Evolutionary conservation across 2,797 vertebrate species (phyloP).

Genomic region (Notolepis coatsorum): DNA sequence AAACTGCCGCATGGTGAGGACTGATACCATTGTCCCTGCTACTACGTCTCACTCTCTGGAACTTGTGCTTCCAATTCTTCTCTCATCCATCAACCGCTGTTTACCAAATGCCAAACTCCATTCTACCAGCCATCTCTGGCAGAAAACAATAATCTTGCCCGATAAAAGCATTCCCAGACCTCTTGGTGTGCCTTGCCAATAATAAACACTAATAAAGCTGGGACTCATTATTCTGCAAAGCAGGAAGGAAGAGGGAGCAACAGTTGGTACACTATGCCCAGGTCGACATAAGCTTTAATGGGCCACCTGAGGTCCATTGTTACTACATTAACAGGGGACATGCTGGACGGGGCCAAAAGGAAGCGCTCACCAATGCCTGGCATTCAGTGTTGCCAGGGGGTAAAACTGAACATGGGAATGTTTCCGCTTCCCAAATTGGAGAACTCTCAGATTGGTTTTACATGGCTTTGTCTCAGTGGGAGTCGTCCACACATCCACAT

Average conservation of each 20-base stretch:
- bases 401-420: slow-evolving; percentile 45
- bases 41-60: slow-evolving; percentile 35
- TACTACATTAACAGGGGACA: slow-evolving; percentile 65
- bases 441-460: slow-evolving; percentile 38
- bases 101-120: slow-evolving; percentile 45
- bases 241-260: slow-evolving; percentile 79
- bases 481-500: slow-evolving; percentile 39
- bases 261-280: slow-evolving; percentile 69
- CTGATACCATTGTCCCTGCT: slow-evolving; percentile 30
- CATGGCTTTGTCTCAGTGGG: slow-evolving; percentile 35
- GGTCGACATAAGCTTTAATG: slow-evolving; percentile 69
- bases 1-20: slow-evolving; percentile 13
- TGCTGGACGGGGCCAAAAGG: slow-evolving; percentile 59
- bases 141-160: slow-evolving; percentile 55
- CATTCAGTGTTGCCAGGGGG: slow-evolving; percentile 55
- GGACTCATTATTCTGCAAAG: slow-evolving; percentile 67
- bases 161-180: slow-evolving; percentile 72
- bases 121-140: slow-evolving; percentile 48
- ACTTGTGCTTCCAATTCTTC: slow-evolving; percentile 33
- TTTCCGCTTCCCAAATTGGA: slow-evolving; percentile 55
- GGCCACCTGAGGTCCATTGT: slow-evolving; percentile 77
- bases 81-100: slow-evolving; percentile 47
- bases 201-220: slow-evolving; percentile 71
- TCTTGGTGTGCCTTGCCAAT: slow-evolving; percentile 66
- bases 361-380: slow-evolving; percentile 61